A percentile compares a stretch with the other conserved stretches of the same genome.
phyloP scores from a whole-genome alignment of 2,888 invertebrate genomes.

The Euclidia mi region DNA sequence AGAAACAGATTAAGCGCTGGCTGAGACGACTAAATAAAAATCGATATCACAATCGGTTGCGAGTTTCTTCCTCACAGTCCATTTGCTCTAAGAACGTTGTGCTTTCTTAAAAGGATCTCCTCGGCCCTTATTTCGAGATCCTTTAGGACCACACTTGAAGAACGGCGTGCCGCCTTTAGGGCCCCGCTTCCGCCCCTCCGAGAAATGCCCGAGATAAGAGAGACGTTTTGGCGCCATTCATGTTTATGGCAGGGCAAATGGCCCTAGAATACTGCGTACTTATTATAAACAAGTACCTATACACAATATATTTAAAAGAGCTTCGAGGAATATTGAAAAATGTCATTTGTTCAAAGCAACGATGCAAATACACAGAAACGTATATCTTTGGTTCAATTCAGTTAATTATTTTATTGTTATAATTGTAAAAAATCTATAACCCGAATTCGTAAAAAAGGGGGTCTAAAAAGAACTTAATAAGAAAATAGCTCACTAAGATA shows the following conservation, averaged over 20 bases:
- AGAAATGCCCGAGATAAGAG: slow-evolving; percentile 89
- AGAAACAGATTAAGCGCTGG: slow-evolving; percentile 67
- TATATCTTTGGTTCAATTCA: not conserved
- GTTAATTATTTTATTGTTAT: no score
- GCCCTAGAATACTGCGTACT: slow-evolving; percentile 86
- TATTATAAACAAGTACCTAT: slow-evolving; percentile 86
- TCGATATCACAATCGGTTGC: slow-evolving; percentile 85
- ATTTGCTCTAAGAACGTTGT: slow-evolving; percentile 86
- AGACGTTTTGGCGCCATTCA: slow-evolving; percentile 90
- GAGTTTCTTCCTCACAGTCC: slow-evolving; percentile 87
- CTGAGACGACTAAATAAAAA: slow-evolving; percentile 82
- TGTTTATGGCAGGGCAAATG: slow-evolving; percentile 89
- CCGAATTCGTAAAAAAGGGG: no score
- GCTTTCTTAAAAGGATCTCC: slow-evolving; percentile 83
- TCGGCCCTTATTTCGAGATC: slow-evolving; percentile 86
- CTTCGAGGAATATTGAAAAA: slow-evolving; percentile 64
- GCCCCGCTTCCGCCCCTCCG: slow-evolving; percentile 85
- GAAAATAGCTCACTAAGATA: no score
- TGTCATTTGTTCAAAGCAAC: slow-evolving; percentile 49
- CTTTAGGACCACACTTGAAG: slow-evolving; percentile 88
- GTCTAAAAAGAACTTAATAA: no score
- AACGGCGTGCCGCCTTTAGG: slow-evolving; percentile 81
- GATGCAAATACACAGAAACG: no score
- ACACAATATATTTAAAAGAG: slow-evolving; percentile 68
- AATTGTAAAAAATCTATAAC: not conserved